phyloP scores from a whole-genome alignment of 1,140 invertebrate genomes.

The Caenorhabditis briggsae region DNA sequence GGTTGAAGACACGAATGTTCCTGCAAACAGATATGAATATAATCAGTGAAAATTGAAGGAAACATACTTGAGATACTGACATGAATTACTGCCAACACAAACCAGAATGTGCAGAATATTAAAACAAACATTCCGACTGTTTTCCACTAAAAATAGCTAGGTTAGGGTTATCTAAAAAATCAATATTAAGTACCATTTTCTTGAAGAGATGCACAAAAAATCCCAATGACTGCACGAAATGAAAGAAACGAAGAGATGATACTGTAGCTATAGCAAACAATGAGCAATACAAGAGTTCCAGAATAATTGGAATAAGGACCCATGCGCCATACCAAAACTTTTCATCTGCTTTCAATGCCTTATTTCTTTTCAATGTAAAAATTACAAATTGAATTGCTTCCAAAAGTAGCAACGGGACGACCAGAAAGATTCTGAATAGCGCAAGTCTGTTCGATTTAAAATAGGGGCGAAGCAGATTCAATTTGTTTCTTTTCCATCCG shows the following conservation, averaged over 20 bases:
- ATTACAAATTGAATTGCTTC: background rate
- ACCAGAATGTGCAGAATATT: slow-evolving; percentile 31
- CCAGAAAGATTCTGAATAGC: background rate
- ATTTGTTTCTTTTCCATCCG: background rate
- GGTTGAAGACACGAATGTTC: background rate
- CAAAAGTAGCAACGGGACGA: background rate
- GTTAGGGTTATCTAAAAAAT: background rate
- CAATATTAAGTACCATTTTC: background rate
- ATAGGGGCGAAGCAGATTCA: background rate
- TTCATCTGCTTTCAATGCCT: background rate
- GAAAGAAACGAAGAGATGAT: background rate
- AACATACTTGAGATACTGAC: slow-evolving; percentile 32
- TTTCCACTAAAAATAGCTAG: background rate
- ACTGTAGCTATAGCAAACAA: background rate
- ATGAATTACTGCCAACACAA: slow-evolving; percentile 21
- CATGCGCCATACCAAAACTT: background rate
- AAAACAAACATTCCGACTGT: slow-evolving; percentile 7
- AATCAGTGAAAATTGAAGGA: background rate
- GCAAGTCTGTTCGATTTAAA: background rate
- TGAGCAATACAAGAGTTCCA: background rate
- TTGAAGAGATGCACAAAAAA: slow-evolving; percentile 8
- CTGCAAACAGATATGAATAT: background rate
- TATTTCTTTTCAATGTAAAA: background rate
- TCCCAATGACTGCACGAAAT: background rate
- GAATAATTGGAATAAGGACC: background rate